Percentiles rank a stretch among this genome's conserved stretches.
Conservation (phyloP, 2,113 vertebrate species). For the Toxotes chatareus region DNA sequence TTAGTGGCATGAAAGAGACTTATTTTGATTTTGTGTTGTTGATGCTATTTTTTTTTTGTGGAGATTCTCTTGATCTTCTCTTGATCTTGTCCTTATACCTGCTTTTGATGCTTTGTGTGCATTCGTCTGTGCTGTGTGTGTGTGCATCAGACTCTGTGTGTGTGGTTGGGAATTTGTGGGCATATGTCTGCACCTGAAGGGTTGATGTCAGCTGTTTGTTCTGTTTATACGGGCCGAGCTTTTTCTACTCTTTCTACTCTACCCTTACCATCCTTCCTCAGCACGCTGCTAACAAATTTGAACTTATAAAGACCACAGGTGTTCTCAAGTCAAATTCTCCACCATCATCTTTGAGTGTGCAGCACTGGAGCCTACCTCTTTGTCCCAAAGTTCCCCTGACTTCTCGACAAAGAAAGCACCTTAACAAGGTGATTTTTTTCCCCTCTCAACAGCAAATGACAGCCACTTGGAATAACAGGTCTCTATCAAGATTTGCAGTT, state of each 20-base stretch:
- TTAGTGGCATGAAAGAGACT: slow-evolving; percentile 64
- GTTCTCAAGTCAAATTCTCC: slow-evolving; percentile 31
- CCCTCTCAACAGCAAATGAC: slow-evolving; percentile 1
- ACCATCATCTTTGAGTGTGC: not conserved
- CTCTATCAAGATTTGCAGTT: not conserved
- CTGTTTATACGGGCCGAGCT: slow-evolving; percentile 4
- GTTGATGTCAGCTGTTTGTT: slow-evolving; percentile 58
- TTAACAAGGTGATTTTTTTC: slow-evolving; percentile 10
- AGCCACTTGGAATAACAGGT: slow-evolving; percentile 6
- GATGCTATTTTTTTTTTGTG: slow-evolving; percentile 42
- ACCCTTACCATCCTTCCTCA: slow-evolving; percentile 22
- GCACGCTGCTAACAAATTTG: slow-evolving; percentile 17
- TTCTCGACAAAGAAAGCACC: not conserved
- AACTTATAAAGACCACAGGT: slow-evolving; percentile 18
- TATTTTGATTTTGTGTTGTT: slow-evolving; percentile 52
- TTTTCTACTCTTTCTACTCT: slow-evolving; percentile 7
- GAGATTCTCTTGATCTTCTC: slow-evolving; percentile 68
- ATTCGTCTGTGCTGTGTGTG: slow-evolving; percentile 7
- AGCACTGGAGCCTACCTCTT: not conserved
- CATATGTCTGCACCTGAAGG: slow-evolving; percentile 26
- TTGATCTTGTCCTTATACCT: slow-evolving; percentile 69
- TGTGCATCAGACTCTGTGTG: not conserved
- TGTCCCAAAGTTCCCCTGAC: slow-evolving; percentile 8
- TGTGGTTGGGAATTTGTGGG: slow-evolving; percentile 12
- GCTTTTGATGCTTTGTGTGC: slow-evolving; percentile 59